Conservation (phyloP, 2,113 vertebrate species). For the Pao palembangensis region DNA sequence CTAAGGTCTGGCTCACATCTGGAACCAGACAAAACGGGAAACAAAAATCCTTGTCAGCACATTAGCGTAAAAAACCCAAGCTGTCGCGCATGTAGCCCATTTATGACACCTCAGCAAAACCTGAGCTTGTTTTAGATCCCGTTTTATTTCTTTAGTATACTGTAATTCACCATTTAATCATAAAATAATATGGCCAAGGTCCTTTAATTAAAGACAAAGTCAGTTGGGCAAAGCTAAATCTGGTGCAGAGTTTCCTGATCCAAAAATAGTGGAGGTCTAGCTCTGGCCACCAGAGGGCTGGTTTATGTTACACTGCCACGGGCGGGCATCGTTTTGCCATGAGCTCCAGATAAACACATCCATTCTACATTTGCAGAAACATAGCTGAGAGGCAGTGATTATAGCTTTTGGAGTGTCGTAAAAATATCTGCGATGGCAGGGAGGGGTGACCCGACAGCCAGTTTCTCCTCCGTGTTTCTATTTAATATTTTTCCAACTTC, state of each 20-base stretch:
- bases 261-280: constrained; percentile 61
- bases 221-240: constrained; percentile 43
- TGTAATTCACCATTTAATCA: constrained; percentile 59
- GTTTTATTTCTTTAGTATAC: constrained; percentile 47
- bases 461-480: constrained; percentile 52
- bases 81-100: constrained; percentile 33
- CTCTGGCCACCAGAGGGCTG: constrained; percentile 58
- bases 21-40: constrained; percentile 17
- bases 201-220: constrained; percentile 58
- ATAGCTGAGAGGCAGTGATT: constrained; percentile 70
- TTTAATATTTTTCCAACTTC: constrained; percentile 57
- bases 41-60: constrained; percentile 28
- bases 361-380: constrained; percentile 66
- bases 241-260: constrained; percentile 47
- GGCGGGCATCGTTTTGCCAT: constrained; percentile 52
- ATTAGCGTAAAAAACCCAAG: constrained; percentile 12
- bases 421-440: constrained; percentile 62
- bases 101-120: constrained; percentile 51
- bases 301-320: constrained; percentile 63
- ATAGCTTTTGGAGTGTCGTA: constrained; percentile 64
- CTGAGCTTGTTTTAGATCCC: constrained; percentile 12
- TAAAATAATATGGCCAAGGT: constrained; percentile 53
- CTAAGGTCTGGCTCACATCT: background rate
- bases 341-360: constrained; percentile 69
- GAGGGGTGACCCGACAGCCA: constrained; percentile 34